These are phyloP conservation scores for Myzus persicae DNA, from an alignment of 1,140 invertebrate species.

Conservation along the genomic window DNA sequence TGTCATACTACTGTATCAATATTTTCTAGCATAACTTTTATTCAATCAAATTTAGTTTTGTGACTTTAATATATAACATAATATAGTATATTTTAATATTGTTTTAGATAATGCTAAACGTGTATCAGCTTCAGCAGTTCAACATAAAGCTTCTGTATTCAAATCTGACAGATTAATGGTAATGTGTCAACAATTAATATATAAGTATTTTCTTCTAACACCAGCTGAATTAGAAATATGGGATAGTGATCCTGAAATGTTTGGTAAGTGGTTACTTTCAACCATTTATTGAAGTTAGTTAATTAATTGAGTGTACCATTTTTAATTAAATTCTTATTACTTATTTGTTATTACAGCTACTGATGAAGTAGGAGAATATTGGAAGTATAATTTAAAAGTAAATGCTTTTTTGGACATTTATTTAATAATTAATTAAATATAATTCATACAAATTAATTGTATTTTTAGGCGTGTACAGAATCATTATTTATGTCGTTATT, in stretches of 20 bases:
- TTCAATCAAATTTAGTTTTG: not conserved
- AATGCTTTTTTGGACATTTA: slow-evolving; percentile 62
- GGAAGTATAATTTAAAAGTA: slow-evolving; percentile 89
- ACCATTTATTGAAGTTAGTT: not conserved
- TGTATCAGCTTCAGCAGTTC: slow-evolving; percentile 70
- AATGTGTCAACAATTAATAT: slow-evolving; percentile 84
- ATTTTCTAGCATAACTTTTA: not conserved
- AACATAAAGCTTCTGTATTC: slow-evolving; percentile 76
- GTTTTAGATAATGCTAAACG: slow-evolving; percentile 66
- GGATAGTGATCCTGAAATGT: slow-evolving; percentile 90
- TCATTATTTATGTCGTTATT: slow-evolving; percentile 84
- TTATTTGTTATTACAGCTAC: slow-evolving; percentile 67
- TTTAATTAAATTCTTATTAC: not conserved
- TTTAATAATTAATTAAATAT: not conserved
- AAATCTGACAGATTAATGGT: slow-evolving; percentile 67
- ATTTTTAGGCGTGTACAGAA: slow-evolving; percentile 83
- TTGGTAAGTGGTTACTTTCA: slow-evolving; percentile 68
- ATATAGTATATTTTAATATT: not conserved
- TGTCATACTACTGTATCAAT: not conserved
- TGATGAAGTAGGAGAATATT: slow-evolving; percentile 88
- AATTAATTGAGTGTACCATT: not conserved
- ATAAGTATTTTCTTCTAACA: slow-evolving; percentile 87
- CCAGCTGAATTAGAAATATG: slow-evolving; percentile 85
- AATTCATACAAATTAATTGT: slow-evolving; percentile 56
- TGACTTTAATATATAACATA: not conserved